Evolutionary conservation across 2,113 vertebrate genomes (phyloP), one percentile per base, ranked within the genome.

Genomic region (Dromiciops gliroides): DNA sequence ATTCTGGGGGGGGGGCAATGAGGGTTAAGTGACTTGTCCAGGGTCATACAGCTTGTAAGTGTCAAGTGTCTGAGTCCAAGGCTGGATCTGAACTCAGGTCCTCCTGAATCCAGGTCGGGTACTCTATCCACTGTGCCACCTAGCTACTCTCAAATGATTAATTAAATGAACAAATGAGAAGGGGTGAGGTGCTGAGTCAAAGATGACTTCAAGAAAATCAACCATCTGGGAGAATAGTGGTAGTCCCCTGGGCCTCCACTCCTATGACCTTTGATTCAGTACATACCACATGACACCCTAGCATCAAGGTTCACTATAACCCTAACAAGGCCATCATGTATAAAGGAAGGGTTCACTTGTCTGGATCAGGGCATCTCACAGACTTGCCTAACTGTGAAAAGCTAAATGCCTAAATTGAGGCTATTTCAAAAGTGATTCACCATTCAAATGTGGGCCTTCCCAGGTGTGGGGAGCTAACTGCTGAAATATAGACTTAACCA

Each of bases 271-370:
- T 75, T 22, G 50, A 37, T 31, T 37, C 90, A 8, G 56, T 25
- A n/a, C 26, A 75, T 4, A n/a, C 89, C 22, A 89, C 23, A 91
- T 23, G 75, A 37, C 31, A 6, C 5, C 14, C 51, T 48, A 44
- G 44, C 23, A 75, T 89, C 56, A 48, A 14, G 60, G 31, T 12
- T 75, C 60, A 75, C 5, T 75, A n/a, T 75, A 37, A n/a, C 16
- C 37, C 37, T n/a, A 75, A 67, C 37, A 50, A 93, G 47, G 50
- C 44, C 19, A 3, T 31, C 26, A 37, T 12, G 31, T 83, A 1
- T 50, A 8, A 7, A 1, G 1, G 2, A 7, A 1, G 1, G 2
- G 10, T 28, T 9, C n/a, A 91, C 6, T 10, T 23, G 47, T 37
- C 25, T 53, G 47, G 24, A 50, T 89, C 44, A 89, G 37, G 1